phyloP scores from a whole-genome alignment of 2,797 vertebrate genomes.

The Eremophila alpestris region DNA sequence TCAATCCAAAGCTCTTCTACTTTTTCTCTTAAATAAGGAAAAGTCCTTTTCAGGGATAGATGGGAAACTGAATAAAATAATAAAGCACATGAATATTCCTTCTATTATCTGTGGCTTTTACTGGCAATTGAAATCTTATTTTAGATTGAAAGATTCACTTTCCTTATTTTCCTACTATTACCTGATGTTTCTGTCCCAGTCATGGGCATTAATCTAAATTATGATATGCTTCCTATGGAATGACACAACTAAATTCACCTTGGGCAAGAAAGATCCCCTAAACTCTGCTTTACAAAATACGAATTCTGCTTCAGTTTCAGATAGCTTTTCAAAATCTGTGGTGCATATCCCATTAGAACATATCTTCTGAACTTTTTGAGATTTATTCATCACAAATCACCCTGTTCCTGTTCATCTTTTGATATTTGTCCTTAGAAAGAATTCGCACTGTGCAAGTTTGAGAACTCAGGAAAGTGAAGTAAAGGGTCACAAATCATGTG shows the following conservation, averaged over 20 bases:
- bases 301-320: slow-evolving; percentile 5
- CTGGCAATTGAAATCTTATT: slow-evolving; percentile 17
- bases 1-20: slow-evolving; percentile 41
- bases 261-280: background rate
- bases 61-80: slow-evolving; percentile 7
- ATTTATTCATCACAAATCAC: slow-evolving; percentile 43
- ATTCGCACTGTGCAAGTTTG: background rate
- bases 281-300: background rate
- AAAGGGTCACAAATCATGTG: background rate
- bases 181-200: slow-evolving; percentile 10
- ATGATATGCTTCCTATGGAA: background rate
- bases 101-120: slow-evolving; percentile 3
- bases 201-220: slow-evolving; percentile 45
- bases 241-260: slow-evolving; percentile 20
- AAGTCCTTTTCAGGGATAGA: slow-evolving; percentile 15
- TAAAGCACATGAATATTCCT: background rate
- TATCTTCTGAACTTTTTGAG: background rate
- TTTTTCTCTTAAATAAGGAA: slow-evolving; percentile 49
- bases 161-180: background rate
- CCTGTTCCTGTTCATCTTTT: slow-evolving; percentile 10
- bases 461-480: background rate
- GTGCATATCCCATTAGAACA: slow-evolving; percentile 31
- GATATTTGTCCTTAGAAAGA: slow-evolving; percentile 21
- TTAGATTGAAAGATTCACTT: slow-evolving; percentile 13
- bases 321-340: slow-evolving; percentile 13